phyloP scores from a whole-genome alignment of 2,113 vertebrate genomes.

The Erinaceus europaeus region DNA sequence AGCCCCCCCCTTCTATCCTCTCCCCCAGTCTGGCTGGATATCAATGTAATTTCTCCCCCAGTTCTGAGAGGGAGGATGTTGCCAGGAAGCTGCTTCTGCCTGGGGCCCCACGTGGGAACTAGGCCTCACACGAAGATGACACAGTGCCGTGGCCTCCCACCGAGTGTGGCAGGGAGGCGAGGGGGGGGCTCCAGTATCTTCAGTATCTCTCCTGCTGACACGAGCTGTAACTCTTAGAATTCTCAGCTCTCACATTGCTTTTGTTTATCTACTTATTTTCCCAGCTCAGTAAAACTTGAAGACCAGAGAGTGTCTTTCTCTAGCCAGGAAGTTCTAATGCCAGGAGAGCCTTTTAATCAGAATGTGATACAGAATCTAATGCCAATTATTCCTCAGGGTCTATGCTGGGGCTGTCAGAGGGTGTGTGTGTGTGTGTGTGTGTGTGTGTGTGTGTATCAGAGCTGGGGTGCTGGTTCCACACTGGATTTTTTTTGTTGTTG shows the following conservation, averaged over 20 bases:
- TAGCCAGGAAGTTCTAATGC: neutral
- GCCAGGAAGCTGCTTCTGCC: neutral
- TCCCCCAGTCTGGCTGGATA: neutral
- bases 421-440: too few relatives aligned
- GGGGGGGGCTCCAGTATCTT: too few relatives aligned
- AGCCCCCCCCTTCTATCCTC: too few relatives aligned
- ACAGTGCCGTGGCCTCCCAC: slow-evolving; percentile 21
- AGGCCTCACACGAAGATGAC: neutral
- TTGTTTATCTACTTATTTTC: too few relatives aligned
- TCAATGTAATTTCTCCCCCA: neutral
- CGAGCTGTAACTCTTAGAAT: neutral
- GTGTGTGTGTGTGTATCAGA: too few relatives aligned
- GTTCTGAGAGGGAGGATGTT: neutral
- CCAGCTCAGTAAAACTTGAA: slow-evolving; percentile 22
- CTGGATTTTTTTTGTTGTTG: too few relatives aligned
- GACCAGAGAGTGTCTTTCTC: slow-evolving; percentile 28
- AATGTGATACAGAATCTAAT: neutral
- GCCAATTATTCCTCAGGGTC: neutral
- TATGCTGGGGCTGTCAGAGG: neutral
- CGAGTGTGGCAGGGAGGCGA: neutral
- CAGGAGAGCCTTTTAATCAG: neutral
- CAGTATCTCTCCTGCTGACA: neutral
- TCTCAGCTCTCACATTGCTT: neutral
- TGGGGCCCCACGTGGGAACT: neutral
- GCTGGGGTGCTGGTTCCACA: too few relatives aligned